phyloP scores from a whole-genome alignment of 2,797 vertebrate genomes.

The Sciaenops ocellatus region DNA sequence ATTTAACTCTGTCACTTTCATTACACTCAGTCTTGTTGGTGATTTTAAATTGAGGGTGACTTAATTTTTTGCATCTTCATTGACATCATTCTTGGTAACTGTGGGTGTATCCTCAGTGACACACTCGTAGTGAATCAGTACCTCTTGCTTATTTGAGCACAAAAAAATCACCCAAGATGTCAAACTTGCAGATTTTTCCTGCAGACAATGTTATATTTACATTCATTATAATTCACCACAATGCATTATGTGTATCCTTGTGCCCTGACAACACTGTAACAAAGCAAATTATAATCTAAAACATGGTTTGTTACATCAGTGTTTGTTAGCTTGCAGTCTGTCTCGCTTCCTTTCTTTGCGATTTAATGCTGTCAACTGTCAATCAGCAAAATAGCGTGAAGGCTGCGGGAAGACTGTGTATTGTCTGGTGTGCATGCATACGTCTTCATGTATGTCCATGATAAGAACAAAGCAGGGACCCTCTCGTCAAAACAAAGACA shows the following conservation, averaged over 20 bases:
- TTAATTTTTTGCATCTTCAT: not conserved
- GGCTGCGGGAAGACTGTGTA: not conserved
- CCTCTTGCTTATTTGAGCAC: not conserved
- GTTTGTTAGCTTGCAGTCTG: not conserved
- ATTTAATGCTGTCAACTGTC: not conserved
- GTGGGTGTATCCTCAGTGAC: not conserved
- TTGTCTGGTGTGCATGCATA: not conserved
- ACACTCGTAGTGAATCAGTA: not conserved
- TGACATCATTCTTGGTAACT: not conserved
- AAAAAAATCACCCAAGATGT: not conserved
- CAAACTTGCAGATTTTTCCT: not conserved
- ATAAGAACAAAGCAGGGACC: not conserved
- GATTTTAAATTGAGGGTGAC: conserved; percentile 14
- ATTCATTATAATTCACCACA: conserved; percentile 1
- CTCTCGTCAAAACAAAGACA: not conserved
- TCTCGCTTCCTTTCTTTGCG: not conserved
- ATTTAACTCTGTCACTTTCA: conserved; percentile 2
- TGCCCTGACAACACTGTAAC: too few species aligned
- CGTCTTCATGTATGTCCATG: not conserved
- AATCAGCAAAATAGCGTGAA: not conserved
- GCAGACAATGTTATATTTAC: not conserved
- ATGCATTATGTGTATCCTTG: not conserved
- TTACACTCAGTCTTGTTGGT: not conserved
- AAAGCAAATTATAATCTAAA: too few species aligned
- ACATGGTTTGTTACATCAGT: not conserved